phyloP scores from a whole-genome alignment of 2,113 vertebrate species.

The Onychostruthus taczanowskii region DNA sequence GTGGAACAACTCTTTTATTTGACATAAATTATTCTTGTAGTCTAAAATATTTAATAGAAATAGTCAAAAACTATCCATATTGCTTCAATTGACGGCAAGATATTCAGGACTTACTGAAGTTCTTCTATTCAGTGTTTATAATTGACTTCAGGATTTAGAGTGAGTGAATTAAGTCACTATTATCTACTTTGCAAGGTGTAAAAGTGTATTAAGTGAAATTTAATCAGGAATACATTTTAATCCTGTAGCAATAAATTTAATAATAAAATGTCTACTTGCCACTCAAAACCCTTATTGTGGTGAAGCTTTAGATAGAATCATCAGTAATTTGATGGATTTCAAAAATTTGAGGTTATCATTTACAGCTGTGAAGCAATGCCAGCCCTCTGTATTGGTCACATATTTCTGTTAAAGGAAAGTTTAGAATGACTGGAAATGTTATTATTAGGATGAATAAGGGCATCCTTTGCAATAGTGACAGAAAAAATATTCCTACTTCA shows the following conservation, averaged over 20 bases:
- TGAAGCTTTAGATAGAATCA: neutral
- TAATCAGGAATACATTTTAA: neutral
- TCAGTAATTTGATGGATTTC: neutral
- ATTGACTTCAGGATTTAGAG: neutral
- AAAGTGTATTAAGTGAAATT: neutral
- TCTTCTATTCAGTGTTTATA: constrained; percentile 7
- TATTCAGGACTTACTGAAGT: neutral
- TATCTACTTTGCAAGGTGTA: neutral
- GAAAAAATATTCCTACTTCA: neutral
- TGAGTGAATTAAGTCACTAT: neutral
- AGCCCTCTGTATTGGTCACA: neutral
- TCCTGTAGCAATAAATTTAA: neutral
- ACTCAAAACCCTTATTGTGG: neutral
- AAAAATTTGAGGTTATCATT: neutral
- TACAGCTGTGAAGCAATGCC: neutral
- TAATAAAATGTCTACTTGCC: neutral
- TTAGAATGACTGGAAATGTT: neutral
- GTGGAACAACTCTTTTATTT: neutral
- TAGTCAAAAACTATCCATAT: neutral
- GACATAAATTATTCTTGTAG: neutral
- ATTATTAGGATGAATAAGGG: neutral
- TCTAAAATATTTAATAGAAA: neutral
- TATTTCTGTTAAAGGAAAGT: neutral
- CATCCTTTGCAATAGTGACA: neutral
- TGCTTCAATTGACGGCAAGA: neutral